These are phyloP conservation scores for Sinocyclocheilus anshuiensis DNA, from an alignment of 2,113 vertebrate genomes.

Conservation along the genomic window DNA sequence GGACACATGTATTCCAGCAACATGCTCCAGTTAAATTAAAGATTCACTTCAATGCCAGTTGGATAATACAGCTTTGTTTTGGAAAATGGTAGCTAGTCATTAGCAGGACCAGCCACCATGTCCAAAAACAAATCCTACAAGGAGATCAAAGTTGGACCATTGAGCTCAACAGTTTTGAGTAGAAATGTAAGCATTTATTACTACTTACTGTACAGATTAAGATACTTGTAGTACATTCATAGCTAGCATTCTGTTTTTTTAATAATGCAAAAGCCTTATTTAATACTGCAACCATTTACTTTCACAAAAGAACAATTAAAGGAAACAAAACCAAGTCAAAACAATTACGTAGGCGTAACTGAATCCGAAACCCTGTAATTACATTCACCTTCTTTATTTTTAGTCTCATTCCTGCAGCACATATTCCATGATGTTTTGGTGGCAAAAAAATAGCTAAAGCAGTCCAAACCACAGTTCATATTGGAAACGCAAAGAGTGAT, in stretches of 20 bases:
- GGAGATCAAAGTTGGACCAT: not conserved
- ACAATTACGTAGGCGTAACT: not conserved
- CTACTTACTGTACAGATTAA: not conserved
- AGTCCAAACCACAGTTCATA: slow-evolving; percentile 78
- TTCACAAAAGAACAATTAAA: not conserved
- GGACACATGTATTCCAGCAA: no score
- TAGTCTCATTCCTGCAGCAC: not conserved
- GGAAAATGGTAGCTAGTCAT: not conserved
- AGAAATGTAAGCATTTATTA: not conserved
- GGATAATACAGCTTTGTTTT: not conserved
- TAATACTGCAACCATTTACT: not conserved
- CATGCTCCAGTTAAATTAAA: not conserved
- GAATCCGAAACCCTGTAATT: not conserved
- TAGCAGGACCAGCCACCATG: not conserved
- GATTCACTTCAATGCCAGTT: not conserved
- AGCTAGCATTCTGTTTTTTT: not conserved
- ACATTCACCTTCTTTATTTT: no score
- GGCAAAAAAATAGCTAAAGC: slow-evolving; percentile 78
- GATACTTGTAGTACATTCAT: not conserved
- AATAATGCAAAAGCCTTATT: not conserved
- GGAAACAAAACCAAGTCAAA: not conserved
- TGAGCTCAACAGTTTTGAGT: not conserved
- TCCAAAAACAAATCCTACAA: not conserved
- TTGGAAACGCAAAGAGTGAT: slow-evolving; percentile 62
- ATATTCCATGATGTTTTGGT: slow-evolving; percentile 68